These are phyloP conservation scores for Branchipolynoe longqiensis DNA, from an alignment of 2,888 invertebrate genomes.

Conservation along the genomic window DNA sequence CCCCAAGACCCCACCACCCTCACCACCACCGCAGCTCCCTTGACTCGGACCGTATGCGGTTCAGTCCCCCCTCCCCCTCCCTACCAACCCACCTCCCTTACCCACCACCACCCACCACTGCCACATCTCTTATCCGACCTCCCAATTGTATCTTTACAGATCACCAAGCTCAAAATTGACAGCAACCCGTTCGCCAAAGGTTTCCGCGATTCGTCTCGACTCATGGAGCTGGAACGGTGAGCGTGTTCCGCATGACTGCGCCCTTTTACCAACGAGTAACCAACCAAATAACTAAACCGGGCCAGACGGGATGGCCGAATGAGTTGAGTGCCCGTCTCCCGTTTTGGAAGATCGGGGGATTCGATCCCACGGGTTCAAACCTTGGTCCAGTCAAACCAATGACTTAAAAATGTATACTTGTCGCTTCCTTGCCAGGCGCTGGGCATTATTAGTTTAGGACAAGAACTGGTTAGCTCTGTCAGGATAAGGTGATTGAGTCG, in stretches of 20 bases:
- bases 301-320: too few species aligned
- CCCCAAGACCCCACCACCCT: neutral
- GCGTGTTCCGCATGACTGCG: slow-evolving; percentile 28
- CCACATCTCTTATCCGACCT: slow-evolving; percentile 34
- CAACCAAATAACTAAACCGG: too few species aligned
- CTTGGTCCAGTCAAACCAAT: too few species aligned
- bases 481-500: too few species aligned
- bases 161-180: slow-evolving; percentile 98
- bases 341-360: too few species aligned
- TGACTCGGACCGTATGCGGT: neutral
- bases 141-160: slow-evolving; percentile 84
- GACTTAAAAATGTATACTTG: too few species aligned
- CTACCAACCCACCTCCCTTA: neutral
- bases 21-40: neutral
- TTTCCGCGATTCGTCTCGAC: slow-evolving; percentile 88
- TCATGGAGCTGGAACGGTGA: slow-evolving; percentile 83
- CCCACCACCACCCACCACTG: neutral
- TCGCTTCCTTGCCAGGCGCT: too few species aligned
- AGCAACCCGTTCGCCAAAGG: slow-evolving; percentile 99
- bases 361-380: too few species aligned
- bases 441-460: too few species aligned
- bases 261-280: too few species aligned
- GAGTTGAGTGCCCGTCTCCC: too few species aligned
- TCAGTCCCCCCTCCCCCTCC: neutral
- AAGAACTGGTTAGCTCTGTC: too few species aligned